Conservation (phyloP, 2,113 vertebrate species). For the Otocyon megalotis region DNA sequence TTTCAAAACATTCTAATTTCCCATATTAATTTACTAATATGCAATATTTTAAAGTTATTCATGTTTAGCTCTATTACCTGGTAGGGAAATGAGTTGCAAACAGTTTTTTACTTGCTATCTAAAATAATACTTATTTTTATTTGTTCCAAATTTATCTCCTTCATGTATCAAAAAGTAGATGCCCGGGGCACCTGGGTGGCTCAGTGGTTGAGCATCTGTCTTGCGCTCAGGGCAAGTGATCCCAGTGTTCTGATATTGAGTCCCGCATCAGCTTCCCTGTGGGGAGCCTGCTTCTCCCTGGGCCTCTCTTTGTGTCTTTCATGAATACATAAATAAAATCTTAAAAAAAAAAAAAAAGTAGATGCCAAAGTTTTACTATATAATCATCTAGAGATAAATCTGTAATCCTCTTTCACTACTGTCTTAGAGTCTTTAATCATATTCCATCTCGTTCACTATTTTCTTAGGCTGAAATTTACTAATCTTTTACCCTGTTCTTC, state of each 20-base stretch:
- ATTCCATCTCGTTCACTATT: neutral
- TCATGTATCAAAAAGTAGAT: neutral
- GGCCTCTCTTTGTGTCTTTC: too few relatives aligned
- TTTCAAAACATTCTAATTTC: neutral
- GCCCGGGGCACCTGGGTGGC: too few relatives aligned
- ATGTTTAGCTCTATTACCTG: neutral
- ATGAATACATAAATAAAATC: too few relatives aligned
- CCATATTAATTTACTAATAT: neutral
- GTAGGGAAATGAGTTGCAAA: neutral
- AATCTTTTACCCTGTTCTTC: neutral
- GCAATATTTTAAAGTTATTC: neutral
- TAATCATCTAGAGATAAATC: neutral
- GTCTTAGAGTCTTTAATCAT: neutral
- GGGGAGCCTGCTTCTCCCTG: too few relatives aligned
- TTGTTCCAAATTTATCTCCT: slow-evolving; percentile 42
- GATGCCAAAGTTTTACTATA: neutral
- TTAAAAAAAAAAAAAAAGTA: neutral
- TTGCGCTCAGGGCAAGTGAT: too few relatives aligned
- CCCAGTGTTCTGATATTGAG: too few relatives aligned
- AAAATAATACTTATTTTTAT: neutral
- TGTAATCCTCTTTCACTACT: neutral
- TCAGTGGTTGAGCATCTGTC: too few relatives aligned
- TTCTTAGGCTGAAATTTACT: neutral
- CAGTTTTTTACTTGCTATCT: slow-evolving; percentile 18
- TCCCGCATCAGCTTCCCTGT: too few relatives aligned